These are phyloP conservation scores for Phorcus lineatus DNA, from an alignment of 2,888 invertebrate species.

Conservation along the genomic window DNA sequence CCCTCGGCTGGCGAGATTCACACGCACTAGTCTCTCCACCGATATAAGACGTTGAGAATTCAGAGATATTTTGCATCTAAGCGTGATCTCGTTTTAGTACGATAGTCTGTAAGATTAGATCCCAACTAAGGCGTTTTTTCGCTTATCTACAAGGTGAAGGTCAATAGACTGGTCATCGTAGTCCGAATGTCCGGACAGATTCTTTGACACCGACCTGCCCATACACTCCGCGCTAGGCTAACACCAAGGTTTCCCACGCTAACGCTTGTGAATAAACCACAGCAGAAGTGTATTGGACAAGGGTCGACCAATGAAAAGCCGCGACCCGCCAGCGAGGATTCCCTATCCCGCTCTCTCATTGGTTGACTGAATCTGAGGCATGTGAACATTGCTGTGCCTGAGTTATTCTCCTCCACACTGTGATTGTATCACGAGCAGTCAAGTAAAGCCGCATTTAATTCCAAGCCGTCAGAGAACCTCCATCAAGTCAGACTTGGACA, in stretches of 20 bases:
- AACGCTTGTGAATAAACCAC: constrained; percentile 57
- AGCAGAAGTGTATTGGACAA: constrained; percentile 46
- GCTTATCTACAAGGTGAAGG: neutral
- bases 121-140: neutral
- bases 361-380: neutral
- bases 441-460: neutral
- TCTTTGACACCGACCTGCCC: neutral
- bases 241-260: constrained; percentile 53
- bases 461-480: neutral
- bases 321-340: constrained; percentile 27
- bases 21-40: neutral
- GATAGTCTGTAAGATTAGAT: neutral
- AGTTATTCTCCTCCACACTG: neutral
- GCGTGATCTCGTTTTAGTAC: neutral
- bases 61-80: neutral
- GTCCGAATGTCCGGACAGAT: neutral
- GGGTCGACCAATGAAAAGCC: constrained; percentile 44
- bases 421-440: neutral
- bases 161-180: neutral
- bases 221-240: constrained; percentile 31
- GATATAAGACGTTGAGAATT: neutral
- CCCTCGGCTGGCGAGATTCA: neutral
- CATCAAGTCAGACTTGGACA: too few relatives aligned
- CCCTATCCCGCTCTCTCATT: constrained; percentile 2
- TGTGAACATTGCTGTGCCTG: neutral